A percentile compares a stretch with the other conserved stretches of the same genome.
These are phyloP conservation scores for Drosophila eugracilis DNA, from an alignment of 1,140 invertebrate species.

Conservation along the genomic window DNA sequence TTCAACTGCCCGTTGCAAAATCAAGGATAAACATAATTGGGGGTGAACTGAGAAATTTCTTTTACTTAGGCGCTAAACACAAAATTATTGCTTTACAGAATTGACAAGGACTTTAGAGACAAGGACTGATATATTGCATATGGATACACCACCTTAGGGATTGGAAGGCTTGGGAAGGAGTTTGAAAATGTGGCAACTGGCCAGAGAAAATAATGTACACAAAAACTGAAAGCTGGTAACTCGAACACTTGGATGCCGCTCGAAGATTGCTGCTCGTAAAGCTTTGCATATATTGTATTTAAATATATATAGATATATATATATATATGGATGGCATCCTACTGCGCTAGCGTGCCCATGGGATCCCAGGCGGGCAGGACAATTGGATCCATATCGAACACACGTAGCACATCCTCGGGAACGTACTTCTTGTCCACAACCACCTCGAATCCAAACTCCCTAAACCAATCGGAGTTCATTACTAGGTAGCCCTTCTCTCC, in stretches of 20 bases:
- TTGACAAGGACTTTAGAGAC: constrained; percentile 17
- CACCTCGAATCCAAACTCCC: constrained; percentile 95
- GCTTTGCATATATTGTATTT: constrained; percentile 48
- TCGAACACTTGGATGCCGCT: constrained; percentile 16
- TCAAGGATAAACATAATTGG: constrained; percentile 14
- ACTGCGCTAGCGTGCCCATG: constrained; percentile 93
- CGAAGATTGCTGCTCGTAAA: constrained; percentile 43
- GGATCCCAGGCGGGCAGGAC: constrained; percentile 96
- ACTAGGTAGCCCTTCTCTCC: constrained; percentile 95
- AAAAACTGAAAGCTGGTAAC: constrained; percentile 11
- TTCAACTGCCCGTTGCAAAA: constrained; percentile 33
- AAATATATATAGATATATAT: constrained; percentile 35
- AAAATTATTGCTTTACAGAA: constrained; percentile 34
- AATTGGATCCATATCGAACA: constrained; percentile 90
- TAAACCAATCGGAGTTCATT: constrained; percentile 94
- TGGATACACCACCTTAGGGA: neutral
- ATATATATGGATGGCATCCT: constrained; percentile 25
- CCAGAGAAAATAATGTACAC: constrained; percentile 12
- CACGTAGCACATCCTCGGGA: constrained; percentile 89
- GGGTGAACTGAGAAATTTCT: constrained; percentile 13
- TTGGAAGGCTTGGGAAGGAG: neutral
- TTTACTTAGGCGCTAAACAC: constrained; percentile 44
- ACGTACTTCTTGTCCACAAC: constrained; percentile 95
- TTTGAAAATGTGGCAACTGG: neutral
- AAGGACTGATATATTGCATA: neutral